Percentiles rank a stretch among this genome's conserved stretches.
Conservation (phyloP, 2,888 invertebrate genomes). For the Plagodis dolabraria region DNA sequence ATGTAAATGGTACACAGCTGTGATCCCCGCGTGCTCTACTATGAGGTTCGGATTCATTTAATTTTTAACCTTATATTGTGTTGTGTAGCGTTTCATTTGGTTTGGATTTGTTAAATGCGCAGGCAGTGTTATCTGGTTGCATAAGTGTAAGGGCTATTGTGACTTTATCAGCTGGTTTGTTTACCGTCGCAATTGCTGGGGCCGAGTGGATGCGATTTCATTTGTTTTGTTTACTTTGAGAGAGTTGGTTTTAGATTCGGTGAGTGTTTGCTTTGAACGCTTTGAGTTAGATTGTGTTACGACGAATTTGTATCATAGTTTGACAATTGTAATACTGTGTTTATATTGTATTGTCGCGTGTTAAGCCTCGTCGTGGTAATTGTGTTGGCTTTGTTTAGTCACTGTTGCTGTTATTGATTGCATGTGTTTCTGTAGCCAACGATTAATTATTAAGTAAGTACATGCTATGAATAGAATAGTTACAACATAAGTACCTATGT, state of each 20-base stretch:
- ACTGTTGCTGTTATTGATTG: too few relatives aligned
- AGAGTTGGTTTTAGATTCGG: slow-evolving; percentile 15
- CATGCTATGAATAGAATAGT: too few relatives aligned
- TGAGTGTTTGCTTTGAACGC: not conserved
- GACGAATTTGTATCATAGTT: too few relatives aligned
- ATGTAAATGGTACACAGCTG: slow-evolving; percentile 74
- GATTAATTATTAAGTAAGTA: too few relatives aligned
- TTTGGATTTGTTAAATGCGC: slow-evolving; percentile 54
- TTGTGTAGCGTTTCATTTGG: slow-evolving; percentile 45
- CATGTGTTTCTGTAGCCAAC: too few relatives aligned
- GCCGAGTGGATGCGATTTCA: slow-evolving; percentile 22
- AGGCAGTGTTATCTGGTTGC: slow-evolving; percentile 70
- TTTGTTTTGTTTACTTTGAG: slow-evolving; percentile 19
- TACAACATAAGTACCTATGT: too few relatives aligned
- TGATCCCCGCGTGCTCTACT: slow-evolving; percentile 45
- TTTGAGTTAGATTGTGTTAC: not conserved
- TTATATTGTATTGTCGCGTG: too few relatives aligned
- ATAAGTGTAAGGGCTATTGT: slow-evolving; percentile 73
- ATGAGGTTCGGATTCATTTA: slow-evolving; percentile 13
- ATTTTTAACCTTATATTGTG: slow-evolving; percentile 45
- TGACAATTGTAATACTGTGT: too few relatives aligned
- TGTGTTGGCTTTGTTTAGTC: too few relatives aligned
- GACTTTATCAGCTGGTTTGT: slow-evolving; percentile 62
- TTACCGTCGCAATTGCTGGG: slow-evolving; percentile 55
- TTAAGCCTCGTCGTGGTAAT: too few relatives aligned